Evolutionary conservation across 2,797 vertebrate genomes (phyloP), one percentile per base, ranked within the genome.

Genomic region (Champsocephalus esox): DNA sequence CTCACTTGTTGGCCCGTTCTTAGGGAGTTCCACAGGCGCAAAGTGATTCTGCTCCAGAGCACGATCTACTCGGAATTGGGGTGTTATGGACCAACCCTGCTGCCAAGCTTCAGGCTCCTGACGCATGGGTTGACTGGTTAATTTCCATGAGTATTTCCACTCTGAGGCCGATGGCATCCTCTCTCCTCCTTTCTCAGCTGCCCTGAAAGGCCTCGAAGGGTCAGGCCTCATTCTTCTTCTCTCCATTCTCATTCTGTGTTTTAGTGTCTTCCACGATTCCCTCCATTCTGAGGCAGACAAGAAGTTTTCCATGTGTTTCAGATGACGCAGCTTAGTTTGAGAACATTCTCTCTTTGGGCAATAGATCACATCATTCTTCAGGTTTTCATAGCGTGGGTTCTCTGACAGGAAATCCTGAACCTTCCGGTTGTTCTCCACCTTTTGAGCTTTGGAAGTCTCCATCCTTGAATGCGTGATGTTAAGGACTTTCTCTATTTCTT

Each of bases 91-190:
- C 92, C 89, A 94, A 24, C 64, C 68, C 28, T 90, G 87, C 54
- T 89, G 72, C 92, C 92, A 94, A 8, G 58, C n/a, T 43, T 80
- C 69, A 11, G 57, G 62, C 1, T 91, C 79, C 60, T 92, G 93
- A 54, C 9, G 63, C 14, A 88, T n/a, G 3, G 74, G 57, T 9
- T 63, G 67, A 54, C 68, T 77, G 12, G 56, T 83, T 21, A 45
- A 69, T 62, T 54, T 92, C 91, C 89, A 92, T 3, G 91, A 92
- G 34, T 75, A 45, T 19, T 70, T 76, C 89, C 91, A 93, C 5
- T 90, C 80, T 4, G 79, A 63, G 8, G 45, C n/a, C 50, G 8
- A 54, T 12, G 75, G 48, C 28, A 21, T 80, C 52, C 11, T 69
- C 9, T 78, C 59, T 48, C 2, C 45, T 32, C 41, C 56, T 4